Base-by-base conservation (phyloP, 2,888 invertebrate species). In the Lochmaea capreae region DNA sequence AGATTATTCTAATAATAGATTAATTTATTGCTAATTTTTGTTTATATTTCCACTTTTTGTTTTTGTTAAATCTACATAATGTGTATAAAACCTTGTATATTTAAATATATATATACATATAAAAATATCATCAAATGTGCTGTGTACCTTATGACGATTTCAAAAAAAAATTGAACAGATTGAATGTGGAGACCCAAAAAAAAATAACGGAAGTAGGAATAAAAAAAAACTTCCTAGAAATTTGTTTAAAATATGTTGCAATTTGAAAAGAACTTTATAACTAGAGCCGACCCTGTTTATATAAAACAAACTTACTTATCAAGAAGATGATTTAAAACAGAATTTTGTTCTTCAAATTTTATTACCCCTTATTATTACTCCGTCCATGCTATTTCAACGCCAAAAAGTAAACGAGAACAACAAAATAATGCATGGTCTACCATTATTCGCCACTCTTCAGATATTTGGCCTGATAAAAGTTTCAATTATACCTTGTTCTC, bases 111-210 rank as follows among this genome's bases (percentile, higher is more conserved):
- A 67, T 72, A 54, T 73, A 76, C 71, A 70, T 62, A 71, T 71
- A 76, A 49, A 39, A 39, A 78, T 76, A 78, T 80, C 81, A 81
- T 81, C 81, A 81, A 80, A 77, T 80, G 81, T 80, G 81, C 81
- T 81, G 81, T 81, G 80, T 79, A 76, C 78, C 73, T 76, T 77
- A 75, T 75, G 71, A 65, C 72, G 74, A 76, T 77, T 57, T 63
- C 63, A 26, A 72, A 65, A 26, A 72, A 67, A 68, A 58, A 74
- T 69, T 74, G 73, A 76, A 63, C 11, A 72, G 73, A 66, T 61
- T 73, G 65, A 49, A n/a, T 59, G 65, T 43, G 46, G 54, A 69
- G 66, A 70, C 58, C 68, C 54, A n/a, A 69, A 49, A 54, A 18
- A 63, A 68, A n/a, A 39, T 39, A 39, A 58, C 49, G 66, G 61